Evolutionary conservation across 2,113 vertebrate species (phyloP).

Genomic region (Pseudonaja textilis): DNA sequence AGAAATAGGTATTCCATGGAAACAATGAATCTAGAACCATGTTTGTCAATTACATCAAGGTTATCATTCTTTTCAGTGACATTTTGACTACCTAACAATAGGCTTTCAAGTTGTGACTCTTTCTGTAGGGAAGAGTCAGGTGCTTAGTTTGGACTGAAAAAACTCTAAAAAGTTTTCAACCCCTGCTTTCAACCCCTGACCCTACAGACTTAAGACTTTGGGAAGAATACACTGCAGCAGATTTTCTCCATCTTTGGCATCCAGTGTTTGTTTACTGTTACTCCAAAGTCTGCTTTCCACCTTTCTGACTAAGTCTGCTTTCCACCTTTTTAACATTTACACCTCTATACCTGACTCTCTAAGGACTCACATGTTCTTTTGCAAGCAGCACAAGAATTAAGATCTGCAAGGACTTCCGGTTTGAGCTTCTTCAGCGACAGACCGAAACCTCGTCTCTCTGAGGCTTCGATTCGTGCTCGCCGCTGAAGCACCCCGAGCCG

Average conservation of each 20-base stretch:
- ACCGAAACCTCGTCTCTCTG: too few relatives aligned
- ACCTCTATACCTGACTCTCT: not conserved
- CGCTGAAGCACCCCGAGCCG: too few relatives aligned
- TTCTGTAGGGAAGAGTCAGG: not conserved
- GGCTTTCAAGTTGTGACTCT: not conserved
- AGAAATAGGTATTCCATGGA: not conserved
- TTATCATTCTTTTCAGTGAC: not conserved
- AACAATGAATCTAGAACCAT: not conserved
- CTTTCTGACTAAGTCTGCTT: not conserved
- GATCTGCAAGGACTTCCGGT: not conserved
- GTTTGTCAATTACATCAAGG: not conserved
- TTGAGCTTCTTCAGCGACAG: too few relatives aligned
- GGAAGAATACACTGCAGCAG: not conserved
- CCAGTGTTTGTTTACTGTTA: too few relatives aligned
- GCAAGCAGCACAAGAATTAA: not conserved
- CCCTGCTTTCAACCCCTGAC: not conserved
- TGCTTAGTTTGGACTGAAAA: not conserved
- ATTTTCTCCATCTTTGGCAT: not conserved
- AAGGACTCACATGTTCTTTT: not conserved
- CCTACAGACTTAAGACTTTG: not conserved
- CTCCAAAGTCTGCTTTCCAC: not conserved
- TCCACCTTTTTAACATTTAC: not conserved
- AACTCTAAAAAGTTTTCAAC: not conserved
- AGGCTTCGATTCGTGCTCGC: too few relatives aligned
- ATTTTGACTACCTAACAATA: not conserved